Percentiles rank a stretch among this genome's conserved stretches.
Evolutionary conservation across 1,140 invertebrate species (phyloP).

Genomic region (Drosophila sturtevanti): DNA sequence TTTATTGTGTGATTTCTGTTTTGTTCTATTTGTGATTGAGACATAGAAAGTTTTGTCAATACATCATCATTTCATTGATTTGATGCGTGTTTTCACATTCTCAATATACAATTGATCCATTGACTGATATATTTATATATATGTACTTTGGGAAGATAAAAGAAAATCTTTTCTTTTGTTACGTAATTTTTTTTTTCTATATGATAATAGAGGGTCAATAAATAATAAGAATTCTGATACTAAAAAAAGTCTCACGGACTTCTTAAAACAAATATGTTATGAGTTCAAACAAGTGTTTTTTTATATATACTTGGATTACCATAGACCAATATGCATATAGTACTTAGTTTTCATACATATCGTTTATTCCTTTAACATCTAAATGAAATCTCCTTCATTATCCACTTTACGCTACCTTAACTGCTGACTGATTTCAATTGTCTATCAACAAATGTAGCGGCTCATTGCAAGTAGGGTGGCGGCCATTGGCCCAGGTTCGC

Average conservation of each 20-base stretch:
- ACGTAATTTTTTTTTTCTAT: background rate
- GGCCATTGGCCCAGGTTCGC: background rate
- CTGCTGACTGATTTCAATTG: background rate
- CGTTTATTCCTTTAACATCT: background rate
- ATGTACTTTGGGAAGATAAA: background rate
- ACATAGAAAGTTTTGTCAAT: background rate
- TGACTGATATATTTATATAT: background rate
- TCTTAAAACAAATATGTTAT: no score
- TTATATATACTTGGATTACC: no score
- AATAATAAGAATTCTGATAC: no score
- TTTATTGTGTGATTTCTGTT: background rate
- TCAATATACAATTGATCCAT: background rate
- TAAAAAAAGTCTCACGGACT: no score
- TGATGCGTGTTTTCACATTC: background rate
- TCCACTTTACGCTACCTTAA: background rate
- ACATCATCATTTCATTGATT: background rate
- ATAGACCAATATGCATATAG: no score
- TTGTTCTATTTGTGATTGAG: background rate
- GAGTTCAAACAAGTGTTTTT: no score
- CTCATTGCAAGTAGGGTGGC: background rate
- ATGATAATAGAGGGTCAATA: no score
- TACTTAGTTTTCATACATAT: no score
- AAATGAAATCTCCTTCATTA: background rate
- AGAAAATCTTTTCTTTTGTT: background rate
- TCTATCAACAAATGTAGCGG: background rate